Base-by-base conservation (phyloP, 2,888 invertebrate species). In the Harmothoe impar region DNA sequence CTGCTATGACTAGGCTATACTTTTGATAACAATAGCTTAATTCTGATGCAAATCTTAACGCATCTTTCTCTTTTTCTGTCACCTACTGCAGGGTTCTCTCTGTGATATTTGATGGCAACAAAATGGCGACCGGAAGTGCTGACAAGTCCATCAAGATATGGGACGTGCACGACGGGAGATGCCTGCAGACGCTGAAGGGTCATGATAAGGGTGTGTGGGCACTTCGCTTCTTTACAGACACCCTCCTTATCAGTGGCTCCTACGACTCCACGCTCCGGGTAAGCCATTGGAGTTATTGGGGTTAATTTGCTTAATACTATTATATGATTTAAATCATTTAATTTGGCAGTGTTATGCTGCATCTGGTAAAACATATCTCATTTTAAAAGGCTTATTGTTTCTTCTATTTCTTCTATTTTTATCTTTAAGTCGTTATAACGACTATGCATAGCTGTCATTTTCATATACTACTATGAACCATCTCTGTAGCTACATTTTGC, bases 171-270 rank as follows among this genome's bases (percentile, higher is more conserved):
- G 93, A 94, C 3, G 94, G 94, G 3, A 91, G 92, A 77, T 92
- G 93, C 35, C 84, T 92, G 35, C 94, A 94, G 90, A 94, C 94
- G 10, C 92, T 95, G 23, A 93, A 92, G 78, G 95, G 95, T 0
- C 95, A 95, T 91, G 92, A 91, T 20, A 93, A 93, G 85, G 95
- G 95, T 12, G 94, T 95, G 43, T 95, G 95, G 95, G 94, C 94
- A 89, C 92, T 95, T 0, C 93, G 94, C 91, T 95, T 95, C 93
- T 94, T 94, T 91, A 95, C 95, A 17, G 92, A 94, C 62, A 92
- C 94, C 89, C 93, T 95, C 1, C 93, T 95, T 31, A 92, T 95
- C 86, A 94, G 94, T 90, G 95, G 94, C n/a, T 94, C 95, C 7
- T 94, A 94, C 91, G 95, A 95, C 92, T 92, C 93, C 35, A 94